Evolutionary conservation across 1,140 invertebrate species (phyloP).

Genomic region (Drosophila eugracilis): DNA sequence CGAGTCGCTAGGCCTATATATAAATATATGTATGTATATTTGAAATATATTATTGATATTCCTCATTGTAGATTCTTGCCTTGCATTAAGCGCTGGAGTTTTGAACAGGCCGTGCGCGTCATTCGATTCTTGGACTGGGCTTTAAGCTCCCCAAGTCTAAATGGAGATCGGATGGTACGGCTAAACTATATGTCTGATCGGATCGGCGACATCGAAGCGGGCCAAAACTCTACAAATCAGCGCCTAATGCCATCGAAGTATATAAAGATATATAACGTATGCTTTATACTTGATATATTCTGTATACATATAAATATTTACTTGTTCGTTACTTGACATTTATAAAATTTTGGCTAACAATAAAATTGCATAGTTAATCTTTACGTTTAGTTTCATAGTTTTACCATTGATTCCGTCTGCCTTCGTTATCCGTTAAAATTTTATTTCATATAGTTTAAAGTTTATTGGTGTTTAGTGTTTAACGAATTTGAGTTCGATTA

Average conservation of each 20-base stretch:
- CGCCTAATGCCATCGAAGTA: constrained; percentile 60
- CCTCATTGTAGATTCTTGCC: constrained; percentile 52
- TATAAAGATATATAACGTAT: constrained; percentile 48
- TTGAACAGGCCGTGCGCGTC: constrained; percentile 18
- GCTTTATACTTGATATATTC: constrained; percentile 51
- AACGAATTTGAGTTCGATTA: constrained; percentile 76
- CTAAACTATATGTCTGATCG: constrained; percentile 31
- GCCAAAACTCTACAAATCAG: constrained; percentile 58
- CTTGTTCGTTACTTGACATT: constrained; percentile 79
- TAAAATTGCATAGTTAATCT: constrained; percentile 78
- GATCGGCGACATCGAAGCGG: constrained; percentile 23
- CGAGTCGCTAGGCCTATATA: constrained; percentile 46
- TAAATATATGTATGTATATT: constrained; percentile 59
- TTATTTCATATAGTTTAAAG: constrained; percentile 54
- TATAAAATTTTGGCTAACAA: constrained; percentile 83
- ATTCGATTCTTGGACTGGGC: constrained; percentile 16
- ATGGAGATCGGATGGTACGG: constrained; percentile 23
- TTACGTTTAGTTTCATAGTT: constrained; percentile 68
- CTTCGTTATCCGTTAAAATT: constrained; percentile 14
- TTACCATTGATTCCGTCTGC: constrained; percentile 48
- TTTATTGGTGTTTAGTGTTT: constrained; percentile 68
- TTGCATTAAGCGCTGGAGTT: constrained; percentile 63
- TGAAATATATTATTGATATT: constrained; percentile 70
- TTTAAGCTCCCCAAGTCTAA: constrained; percentile 44
- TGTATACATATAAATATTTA: constrained; percentile 78